phyloP scores from a whole-genome alignment of 2,113 vertebrate species.

The Microtus richardsoni region DNA sequence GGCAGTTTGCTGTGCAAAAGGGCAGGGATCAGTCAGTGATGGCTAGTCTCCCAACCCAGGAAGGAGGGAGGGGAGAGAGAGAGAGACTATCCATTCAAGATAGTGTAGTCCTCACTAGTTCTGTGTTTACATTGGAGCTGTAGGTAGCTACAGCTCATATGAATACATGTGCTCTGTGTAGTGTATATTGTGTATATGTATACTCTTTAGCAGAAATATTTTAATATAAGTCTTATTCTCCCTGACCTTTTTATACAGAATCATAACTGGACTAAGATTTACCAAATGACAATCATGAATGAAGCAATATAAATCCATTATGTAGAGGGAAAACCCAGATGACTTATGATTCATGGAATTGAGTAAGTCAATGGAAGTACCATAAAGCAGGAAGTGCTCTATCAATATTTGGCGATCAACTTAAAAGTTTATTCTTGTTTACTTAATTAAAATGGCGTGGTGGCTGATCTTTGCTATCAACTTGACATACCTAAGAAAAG shows the following conservation, averaged over 20 bases:
- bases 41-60: background rate
- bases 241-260: background rate
- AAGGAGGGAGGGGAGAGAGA: background rate
- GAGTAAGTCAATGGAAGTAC: conserved; percentile 75
- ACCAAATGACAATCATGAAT: background rate
- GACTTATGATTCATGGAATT: conserved; percentile 52
- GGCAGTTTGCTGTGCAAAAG: background rate
- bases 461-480: background rate
- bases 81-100: background rate
- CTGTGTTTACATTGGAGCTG: background rate
- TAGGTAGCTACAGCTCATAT: background rate
- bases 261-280: background rate
- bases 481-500: background rate
- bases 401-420: conserved; percentile 47
- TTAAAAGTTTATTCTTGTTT: conserved; percentile 70
- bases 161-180: background rate
- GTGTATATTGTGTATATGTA: background rate
- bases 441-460: conserved; percentile 42
- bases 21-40: background rate
- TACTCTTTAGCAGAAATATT: background rate
- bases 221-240: background rate
- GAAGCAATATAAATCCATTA: background rate
- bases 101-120: background rate
- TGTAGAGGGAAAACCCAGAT: background rate
- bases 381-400: background rate